A percentile compares a stretch with the other conserved stretches of the same genome.
Evolutionary conservation across 2,888 invertebrate species (phyloP).

Genomic region (Patella depressa): DNA sequence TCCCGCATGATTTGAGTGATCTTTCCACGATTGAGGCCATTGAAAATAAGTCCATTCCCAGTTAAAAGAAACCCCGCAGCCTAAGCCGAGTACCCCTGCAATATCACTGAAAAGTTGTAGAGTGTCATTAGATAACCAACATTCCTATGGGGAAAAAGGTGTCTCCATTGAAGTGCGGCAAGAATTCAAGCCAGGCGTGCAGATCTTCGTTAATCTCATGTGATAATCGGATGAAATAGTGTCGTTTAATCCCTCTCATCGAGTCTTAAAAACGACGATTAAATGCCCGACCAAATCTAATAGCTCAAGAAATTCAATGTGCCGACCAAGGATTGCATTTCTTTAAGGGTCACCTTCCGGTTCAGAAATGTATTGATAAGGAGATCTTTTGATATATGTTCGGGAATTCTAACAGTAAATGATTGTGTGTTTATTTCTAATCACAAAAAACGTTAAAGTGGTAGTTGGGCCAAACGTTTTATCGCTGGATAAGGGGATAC

Average conservation of each 20-base stretch:
- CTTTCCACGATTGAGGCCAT: slow-evolving; percentile 9
- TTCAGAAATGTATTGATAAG: not conserved
- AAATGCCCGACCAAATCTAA: slow-evolving; percentile 19
- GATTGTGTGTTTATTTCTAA: slow-evolving; percentile 13
- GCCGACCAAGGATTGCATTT: slow-evolving; percentile 6
- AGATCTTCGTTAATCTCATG: no score
- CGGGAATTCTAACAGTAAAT: slow-evolving; percentile 13
- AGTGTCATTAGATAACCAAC: slow-evolving; percentile 10
- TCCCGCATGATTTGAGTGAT: not conserved
- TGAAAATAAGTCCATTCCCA: slow-evolving; percentile 18
- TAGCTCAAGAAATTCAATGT: slow-evolving; percentile 10
- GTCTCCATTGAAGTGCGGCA: slow-evolving; percentile 24
- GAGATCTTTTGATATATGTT: slow-evolving; percentile 2
- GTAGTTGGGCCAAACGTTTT: not conserved
- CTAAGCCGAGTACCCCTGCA: slow-evolving; percentile 21
- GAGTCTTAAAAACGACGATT: slow-evolving; percentile 27
- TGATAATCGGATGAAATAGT: no score
- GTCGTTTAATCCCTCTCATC: not conserved
- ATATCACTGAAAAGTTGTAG: slow-evolving; percentile 22
- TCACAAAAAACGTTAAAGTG: slow-evolving; percentile 11
- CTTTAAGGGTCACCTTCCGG: not conserved
- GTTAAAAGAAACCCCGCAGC: slow-evolving; percentile 14
- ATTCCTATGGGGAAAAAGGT: slow-evolving; percentile 3
- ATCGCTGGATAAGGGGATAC: not conserved
- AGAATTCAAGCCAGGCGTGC: slow-evolving; percentile 16